Base-by-base conservation (phyloP, 2,113 vertebrate genomes). In the Struthidea cinerea region DNA sequence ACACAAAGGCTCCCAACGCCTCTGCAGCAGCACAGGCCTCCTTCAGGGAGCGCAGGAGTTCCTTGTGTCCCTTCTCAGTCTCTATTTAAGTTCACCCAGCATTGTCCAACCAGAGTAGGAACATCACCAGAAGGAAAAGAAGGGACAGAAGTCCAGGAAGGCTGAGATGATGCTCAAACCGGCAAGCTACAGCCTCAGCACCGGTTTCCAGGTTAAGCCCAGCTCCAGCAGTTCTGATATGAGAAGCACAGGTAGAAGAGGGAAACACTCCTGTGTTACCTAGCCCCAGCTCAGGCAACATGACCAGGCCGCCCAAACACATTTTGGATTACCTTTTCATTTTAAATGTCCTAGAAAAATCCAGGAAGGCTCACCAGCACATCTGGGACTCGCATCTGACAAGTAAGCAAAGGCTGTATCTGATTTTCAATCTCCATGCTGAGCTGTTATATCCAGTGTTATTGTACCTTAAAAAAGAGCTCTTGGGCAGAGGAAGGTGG, bases 21-120 rank as follows among this genome's bases (percentile, higher is more conserved):
- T 42, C 33, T 28, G 23, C 69, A 39, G 68, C 46, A 52, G 37
- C 69, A 82, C 10, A 3, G 2, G 3, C 44, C 33, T 44, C 77
- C 52, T 67, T 33, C 52, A 14, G 33, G 41, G 57, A 82, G 49
- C 1, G 0, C 22, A 4, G 0, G 7, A 67, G 19, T 3, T 44
- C 28, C 42, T 52, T 7, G 1, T 1, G 5, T 32, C 44, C 27
- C 63, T 68, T 61, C 50, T 41, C 22, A 50, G 49, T 0, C 42
- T 21, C 53, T 28, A 11, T 11, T 18, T 4, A 39, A 37, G 24
- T 39, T 64, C 20, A 2, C 21, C 8, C 28, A 9, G 22, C 1
- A 0, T 3, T 16, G n/a, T 23, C 13, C 61, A 42, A 33, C 10
- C 41, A 19, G 16, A 32, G 2, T 1, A 33, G 56, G 60, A 56